Percentiles rank a stretch among this genome's conserved stretches.
phyloP scores from a whole-genome alignment of 2,113 vertebrate genomes.

The Gavia stellata region DNA sequence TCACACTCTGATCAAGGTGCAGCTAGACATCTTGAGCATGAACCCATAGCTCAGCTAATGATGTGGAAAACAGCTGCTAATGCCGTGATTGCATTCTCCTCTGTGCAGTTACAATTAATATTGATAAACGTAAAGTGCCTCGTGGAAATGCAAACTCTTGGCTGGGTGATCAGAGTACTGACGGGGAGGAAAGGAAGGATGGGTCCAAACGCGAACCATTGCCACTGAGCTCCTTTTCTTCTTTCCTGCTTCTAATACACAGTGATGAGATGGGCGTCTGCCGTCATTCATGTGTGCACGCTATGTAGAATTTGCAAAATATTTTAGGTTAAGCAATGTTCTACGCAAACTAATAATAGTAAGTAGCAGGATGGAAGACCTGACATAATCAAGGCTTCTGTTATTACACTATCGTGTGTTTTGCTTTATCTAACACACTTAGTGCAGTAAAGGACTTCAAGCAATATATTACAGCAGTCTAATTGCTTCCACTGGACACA shows the following conservation, averaged over 20 bases:
- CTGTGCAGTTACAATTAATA: not conserved
- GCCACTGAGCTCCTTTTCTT: not conserved
- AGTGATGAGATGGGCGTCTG: not conserved
- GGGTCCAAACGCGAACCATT: not conserved
- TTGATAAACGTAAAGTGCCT: not conserved
- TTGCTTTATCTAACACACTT: slow-evolving; percentile 7
- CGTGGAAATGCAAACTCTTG: not conserved
- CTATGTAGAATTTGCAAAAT: not conserved
- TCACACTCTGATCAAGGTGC: slow-evolving; percentile 45
- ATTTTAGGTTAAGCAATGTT: not conserved
- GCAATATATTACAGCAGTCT: not conserved
- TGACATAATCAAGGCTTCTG: not conserved
- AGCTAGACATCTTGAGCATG: not conserved
- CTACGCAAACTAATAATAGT: not conserved
- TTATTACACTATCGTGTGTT: not conserved
- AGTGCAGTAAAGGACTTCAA: slow-evolving; percentile 5
- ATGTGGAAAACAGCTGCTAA: not conserved
- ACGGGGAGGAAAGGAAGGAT: not conserved
- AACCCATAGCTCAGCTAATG: not conserved
- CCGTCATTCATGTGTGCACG: not conserved
- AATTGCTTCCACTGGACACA: slow-evolving; percentile 23
- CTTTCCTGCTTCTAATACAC: not conserved
- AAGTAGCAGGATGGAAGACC: not conserved
- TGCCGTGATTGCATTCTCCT: not conserved
- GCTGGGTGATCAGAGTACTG: not conserved